Conservation (phyloP, 2,888 invertebrate genomes). For the Mesorhabditis spiculigera region DNA sequence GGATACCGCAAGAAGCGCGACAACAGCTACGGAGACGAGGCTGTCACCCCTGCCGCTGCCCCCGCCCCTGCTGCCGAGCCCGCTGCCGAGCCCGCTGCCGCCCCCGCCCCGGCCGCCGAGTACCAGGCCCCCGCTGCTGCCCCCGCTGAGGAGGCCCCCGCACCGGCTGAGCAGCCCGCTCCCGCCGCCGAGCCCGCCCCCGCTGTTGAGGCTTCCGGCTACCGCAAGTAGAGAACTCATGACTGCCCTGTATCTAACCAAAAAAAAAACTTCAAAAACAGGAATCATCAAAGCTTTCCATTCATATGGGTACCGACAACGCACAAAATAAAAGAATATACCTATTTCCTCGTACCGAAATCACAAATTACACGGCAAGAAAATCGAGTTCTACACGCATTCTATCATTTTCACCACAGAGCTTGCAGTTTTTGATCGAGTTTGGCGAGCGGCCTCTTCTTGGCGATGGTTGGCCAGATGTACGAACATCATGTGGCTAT, state of each 20-base stretch:
- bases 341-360: too few species aligned
- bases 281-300: background rate
- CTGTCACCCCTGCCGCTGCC: constrained; percentile 23
- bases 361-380: too few species aligned
- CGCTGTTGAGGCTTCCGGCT: background rate
- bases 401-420: too few species aligned
- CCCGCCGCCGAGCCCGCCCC: background rate
- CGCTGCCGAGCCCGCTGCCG: background rate
- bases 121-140: background rate
- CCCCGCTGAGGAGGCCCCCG: background rate
- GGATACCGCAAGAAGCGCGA: constrained; percentile 30
- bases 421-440: too few species aligned
- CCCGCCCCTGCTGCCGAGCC: constrained; percentile 15
- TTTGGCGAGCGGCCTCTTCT: too few species aligned
- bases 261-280: background rate
- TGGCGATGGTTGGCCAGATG: too few species aligned
- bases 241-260: background rate
- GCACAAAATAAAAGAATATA: too few species aligned
- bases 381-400: too few species aligned
- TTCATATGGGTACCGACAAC: background rate
- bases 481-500: too few species aligned
- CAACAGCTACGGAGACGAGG: constrained; percentile 33
- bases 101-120: background rate
- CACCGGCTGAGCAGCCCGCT: constrained; percentile 5
- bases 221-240: constrained; percentile 1